These are phyloP conservation scores for Dynastes tityus DNA, from an alignment of 2,888 invertebrate genomes.

Conservation along the genomic window DNA sequence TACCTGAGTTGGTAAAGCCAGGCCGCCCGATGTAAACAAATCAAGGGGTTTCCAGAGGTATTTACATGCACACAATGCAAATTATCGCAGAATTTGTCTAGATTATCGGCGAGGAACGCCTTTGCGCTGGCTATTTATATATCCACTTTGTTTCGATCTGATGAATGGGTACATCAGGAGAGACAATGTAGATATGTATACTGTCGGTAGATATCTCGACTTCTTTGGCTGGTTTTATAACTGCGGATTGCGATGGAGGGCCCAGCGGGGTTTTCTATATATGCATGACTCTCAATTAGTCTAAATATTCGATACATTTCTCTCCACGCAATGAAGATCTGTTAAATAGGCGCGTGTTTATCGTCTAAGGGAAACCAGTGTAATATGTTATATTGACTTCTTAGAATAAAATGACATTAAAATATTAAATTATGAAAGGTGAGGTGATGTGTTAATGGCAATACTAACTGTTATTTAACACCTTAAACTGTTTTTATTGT, in stretches of 20 bases:
- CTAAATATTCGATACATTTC: background rate
- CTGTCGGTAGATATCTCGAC: background rate
- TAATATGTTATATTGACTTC: too few species aligned
- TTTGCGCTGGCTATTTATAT: background rate
- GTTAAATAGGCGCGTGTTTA: too few species aligned
- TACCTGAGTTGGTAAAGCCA: too few species aligned
- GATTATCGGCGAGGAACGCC: slow-evolving; percentile 6
- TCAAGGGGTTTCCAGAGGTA: background rate
- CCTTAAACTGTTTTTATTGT: too few species aligned
- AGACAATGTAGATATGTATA: background rate
- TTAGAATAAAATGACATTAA: too few species aligned
- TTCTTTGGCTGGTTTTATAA: background rate
- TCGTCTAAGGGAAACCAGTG: too few species aligned
- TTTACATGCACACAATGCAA: slow-evolving; percentile 17
- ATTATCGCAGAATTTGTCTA: slow-evolving; percentile 17
- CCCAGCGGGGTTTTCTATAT: background rate
- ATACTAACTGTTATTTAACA: too few species aligned
- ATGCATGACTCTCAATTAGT: background rate
- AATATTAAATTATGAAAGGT: too few species aligned
- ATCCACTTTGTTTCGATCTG: background rate
- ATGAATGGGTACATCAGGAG: background rate
- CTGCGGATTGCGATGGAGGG: background rate
- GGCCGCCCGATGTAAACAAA: background rate
- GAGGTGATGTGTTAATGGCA: too few species aligned
- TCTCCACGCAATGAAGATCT: too few species aligned